A percentile compares a stretch with the other conserved stretches of the same genome.
phyloP scores from a whole-genome alignment of 2,797 vertebrate genomes.

The Paramormyrops hopkinsi region DNA sequence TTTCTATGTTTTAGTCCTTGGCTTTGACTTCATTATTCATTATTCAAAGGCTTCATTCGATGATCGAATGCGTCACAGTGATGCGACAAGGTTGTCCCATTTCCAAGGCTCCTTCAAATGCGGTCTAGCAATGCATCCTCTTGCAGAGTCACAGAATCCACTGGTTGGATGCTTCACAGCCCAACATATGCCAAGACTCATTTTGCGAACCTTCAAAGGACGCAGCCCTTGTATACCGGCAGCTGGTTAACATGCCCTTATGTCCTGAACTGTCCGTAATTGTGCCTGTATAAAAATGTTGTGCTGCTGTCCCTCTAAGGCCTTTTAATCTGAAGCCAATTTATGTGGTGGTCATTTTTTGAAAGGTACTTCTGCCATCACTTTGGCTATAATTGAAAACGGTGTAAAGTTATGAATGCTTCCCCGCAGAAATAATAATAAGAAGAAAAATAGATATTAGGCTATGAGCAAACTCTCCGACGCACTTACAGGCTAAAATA shows the following conservation, averaged over 20 bases:
- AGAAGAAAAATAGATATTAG: slow-evolving; percentile 13
- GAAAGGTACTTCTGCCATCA: not conserved
- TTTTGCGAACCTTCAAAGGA: not conserved
- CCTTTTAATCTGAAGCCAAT: not conserved
- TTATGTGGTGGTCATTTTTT: not conserved
- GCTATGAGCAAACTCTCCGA: not conserved
- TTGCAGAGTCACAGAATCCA: not conserved
- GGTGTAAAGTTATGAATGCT: not conserved
- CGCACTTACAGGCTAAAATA: slow-evolving; percentile 16
- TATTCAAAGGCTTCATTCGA: not conserved
- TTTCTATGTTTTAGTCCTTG: not conserved
- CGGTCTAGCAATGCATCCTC: not conserved
- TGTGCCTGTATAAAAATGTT: not conserved
- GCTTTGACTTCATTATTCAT: not conserved
- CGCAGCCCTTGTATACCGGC: not conserved
- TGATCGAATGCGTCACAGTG: not conserved
- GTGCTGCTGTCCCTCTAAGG: not conserved
- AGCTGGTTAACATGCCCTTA: not conserved
- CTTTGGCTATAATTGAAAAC: slow-evolving; percentile 1
- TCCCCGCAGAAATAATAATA: not conserved
- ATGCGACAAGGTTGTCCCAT: not conserved
- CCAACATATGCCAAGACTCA: not conserved
- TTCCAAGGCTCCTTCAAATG: not conserved
- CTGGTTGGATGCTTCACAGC: not conserved
- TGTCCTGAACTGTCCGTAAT: not conserved